Evolutionary conservation across 2,888 invertebrate species (phyloP).

Genomic region (Scaptomyza parva): DNA sequence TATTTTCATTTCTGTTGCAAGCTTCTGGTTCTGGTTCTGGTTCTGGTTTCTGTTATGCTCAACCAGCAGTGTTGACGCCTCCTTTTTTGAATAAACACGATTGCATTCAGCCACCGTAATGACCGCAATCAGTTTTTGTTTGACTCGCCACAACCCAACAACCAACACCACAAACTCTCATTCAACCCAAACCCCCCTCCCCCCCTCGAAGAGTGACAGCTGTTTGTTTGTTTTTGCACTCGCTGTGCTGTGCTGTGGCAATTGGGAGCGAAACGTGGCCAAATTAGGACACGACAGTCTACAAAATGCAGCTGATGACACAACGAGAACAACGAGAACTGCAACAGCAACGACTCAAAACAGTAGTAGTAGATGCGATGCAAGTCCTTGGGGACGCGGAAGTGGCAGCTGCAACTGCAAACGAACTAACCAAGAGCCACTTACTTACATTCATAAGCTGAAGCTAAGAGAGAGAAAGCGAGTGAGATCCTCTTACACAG

Average conservation of each 20-base stretch:
- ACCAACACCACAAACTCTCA: not conserved
- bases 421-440: slow-evolving; percentile 79
- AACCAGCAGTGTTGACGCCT: slow-evolving; percentile 30
- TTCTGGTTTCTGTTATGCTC: slow-evolving; percentile 13
- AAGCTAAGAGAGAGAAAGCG: slow-evolving; percentile 13
- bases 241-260: too few species aligned
- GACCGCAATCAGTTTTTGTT: slow-evolving; percentile 52
- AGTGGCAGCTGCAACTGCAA: slow-evolving; percentile 57
- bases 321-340: slow-evolving; percentile 35
- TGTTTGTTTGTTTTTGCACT: slow-evolving; percentile 57
- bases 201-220: slow-evolving; percentile 21
- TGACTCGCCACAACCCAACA: not conserved
- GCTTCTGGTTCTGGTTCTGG: not conserved
- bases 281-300: slow-evolving; percentile 67
- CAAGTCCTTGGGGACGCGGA: slow-evolving; percentile 42
- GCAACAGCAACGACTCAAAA: slow-evolving; percentile 19
- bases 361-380: slow-evolving; percentile 1
- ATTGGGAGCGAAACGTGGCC: slow-evolving; percentile 74
- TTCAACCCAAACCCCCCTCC: not conserved
- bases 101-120: slow-evolving; percentile 50
- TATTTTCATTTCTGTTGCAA: not conserved
- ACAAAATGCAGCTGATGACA: slow-evolving; percentile 39
- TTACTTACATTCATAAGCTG: slow-evolving; percentile 78
- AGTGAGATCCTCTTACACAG: slow-evolving; percentile 12
- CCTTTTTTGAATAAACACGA: slow-evolving; percentile 20